These are phyloP conservation scores for Manis crassicaudata DNA, from an alignment of 2,797 vertebrate genomes.

Conservation along the genomic window DNA sequence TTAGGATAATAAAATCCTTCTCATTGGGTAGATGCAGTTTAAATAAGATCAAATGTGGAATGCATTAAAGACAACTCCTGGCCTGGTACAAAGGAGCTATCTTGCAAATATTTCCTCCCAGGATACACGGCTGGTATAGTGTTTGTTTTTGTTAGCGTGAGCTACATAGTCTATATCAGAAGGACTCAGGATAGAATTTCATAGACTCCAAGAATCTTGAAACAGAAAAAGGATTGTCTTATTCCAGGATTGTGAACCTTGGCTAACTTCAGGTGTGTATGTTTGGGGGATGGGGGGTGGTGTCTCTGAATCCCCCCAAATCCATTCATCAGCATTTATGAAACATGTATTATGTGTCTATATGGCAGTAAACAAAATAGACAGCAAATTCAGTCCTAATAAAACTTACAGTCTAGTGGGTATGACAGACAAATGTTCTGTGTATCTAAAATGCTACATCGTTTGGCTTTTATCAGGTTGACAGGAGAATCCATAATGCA, in stretches of 20 bases:
- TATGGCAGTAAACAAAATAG: not conserved
- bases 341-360: not conserved
- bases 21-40: not conserved
- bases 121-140: not conserved
- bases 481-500: not conserved
- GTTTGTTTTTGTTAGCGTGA: not conserved
- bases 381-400: not conserved
- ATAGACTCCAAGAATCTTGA: not conserved
- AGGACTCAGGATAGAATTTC: not conserved
- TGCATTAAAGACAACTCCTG: not conserved
- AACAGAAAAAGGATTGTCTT: not conserved
- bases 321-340: not conserved
- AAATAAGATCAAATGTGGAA: not conserved
- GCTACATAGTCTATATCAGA: not conserved
- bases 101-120: not conserved
- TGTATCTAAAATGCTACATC: not conserved
- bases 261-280: not conserved
- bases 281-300: accelerated
- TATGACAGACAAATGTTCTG: not conserved
- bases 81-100: not conserved
- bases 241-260: not conserved
- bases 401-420: not conserved
- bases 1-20: not conserved
- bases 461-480: not conserved
- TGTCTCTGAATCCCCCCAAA: not conserved